phyloP scores from a whole-genome alignment of 2,113 vertebrate species.

The Excalfactoria chinensis region DNA sequence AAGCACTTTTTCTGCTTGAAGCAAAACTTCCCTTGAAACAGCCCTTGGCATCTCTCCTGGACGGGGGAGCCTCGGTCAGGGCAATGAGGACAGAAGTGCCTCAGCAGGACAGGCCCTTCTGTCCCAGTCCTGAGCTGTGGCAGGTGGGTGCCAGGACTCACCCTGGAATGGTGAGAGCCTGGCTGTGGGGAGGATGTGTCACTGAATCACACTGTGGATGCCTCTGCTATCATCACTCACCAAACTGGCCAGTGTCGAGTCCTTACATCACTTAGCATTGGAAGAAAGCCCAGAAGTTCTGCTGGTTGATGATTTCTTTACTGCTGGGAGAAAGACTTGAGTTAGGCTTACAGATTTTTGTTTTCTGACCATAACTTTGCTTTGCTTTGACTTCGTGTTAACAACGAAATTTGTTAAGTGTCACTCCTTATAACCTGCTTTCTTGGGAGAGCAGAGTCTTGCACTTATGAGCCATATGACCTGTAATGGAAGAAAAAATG shows the following conservation, averaged over 20 bases:
- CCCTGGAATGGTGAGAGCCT: neutral
- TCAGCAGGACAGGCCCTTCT: neutral
- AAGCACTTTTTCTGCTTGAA: neutral
- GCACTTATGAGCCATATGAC: neutral
- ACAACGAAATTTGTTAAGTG: neutral
- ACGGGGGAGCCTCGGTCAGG: neutral
- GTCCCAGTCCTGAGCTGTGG: accelerated
- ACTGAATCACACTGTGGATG: neutral
- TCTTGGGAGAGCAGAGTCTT: neutral
- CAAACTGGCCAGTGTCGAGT: neutral
- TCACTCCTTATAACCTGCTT: neutral
- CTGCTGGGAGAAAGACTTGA: neutral
- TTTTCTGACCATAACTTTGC: neutral
- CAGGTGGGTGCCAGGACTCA: accelerated
- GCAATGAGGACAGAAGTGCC: neutral
- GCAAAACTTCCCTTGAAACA: neutral
- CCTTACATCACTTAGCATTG: neutral
- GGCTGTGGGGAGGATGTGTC: neutral
- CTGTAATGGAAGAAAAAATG: neutral
- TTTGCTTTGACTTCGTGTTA: neutral
- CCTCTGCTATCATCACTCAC: neutral
- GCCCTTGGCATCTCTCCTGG: neutral
- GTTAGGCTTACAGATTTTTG: neutral
- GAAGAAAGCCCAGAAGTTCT: neutral
- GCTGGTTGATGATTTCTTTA: neutral